These are phyloP conservation scores for Mareca penelope DNA, from an alignment of 2,797 vertebrate genomes.

Conservation along the genomic window DNA sequence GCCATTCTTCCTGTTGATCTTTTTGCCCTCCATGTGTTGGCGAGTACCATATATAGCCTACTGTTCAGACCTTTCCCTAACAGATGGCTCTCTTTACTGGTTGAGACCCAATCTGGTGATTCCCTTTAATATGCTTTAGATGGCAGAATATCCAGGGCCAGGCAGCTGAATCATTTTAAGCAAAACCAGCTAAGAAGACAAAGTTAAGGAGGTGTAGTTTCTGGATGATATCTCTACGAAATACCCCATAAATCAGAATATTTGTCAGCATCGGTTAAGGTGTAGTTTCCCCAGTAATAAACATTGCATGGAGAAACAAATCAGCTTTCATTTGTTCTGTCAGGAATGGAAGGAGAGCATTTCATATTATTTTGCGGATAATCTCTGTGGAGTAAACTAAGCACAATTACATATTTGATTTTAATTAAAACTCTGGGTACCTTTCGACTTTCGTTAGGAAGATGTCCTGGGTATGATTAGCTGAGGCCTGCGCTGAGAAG, in stretches of 20 bases:
- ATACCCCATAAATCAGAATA: slow-evolving; percentile 75
- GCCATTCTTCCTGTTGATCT: slow-evolving; percentile 78
- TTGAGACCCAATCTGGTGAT: slow-evolving; percentile 81
- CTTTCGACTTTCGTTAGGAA: slow-evolving; percentile 80
- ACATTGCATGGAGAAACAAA: slow-evolving; percentile 75
- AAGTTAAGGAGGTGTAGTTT: slow-evolving; percentile 69
- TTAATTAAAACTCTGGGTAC: slow-evolving; percentile 84
- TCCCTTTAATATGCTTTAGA: slow-evolving; percentile 80
- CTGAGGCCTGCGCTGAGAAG: slow-evolving; percentile 76
- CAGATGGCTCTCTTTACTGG: slow-evolving; percentile 83
- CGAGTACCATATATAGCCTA: slow-evolving; percentile 65
- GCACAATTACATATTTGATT: slow-evolving; percentile 80
- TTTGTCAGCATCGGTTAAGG: slow-evolving; percentile 81
- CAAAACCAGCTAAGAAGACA: slow-evolving; percentile 65
- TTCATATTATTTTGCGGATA: slow-evolving; percentile 76
- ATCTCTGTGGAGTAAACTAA: slow-evolving; percentile 75
- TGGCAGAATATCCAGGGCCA: slow-evolving; percentile 72
- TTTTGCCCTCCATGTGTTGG: slow-evolving; percentile 76
- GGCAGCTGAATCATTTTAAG: slow-evolving; percentile 65
- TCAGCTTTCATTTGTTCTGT: slow-evolving; percentile 81
- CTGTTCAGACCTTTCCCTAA: slow-evolving; percentile 77
- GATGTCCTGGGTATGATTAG: slow-evolving; percentile 79
- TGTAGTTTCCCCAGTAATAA: slow-evolving; percentile 72
- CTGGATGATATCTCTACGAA: slow-evolving; percentile 4
- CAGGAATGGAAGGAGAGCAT: slow-evolving; percentile 71